Conservation (phyloP, 2,888 invertebrate genomes). For the Philereme vetulata region DNA sequence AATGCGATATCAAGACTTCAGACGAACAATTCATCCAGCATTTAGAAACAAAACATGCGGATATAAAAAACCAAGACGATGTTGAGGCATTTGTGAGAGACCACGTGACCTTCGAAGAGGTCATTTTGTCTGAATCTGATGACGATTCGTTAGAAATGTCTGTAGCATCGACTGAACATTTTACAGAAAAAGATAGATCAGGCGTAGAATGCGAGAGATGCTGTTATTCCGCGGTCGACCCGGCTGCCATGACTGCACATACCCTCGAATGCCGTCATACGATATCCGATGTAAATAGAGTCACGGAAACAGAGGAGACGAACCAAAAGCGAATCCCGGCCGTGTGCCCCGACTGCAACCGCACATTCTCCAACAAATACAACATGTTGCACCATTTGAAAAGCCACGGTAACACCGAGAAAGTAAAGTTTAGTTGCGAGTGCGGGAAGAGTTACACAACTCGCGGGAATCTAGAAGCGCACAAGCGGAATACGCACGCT, state of each 20-base stretch:
- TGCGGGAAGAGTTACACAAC: constrained; percentile 75
- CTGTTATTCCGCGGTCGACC: neutral
- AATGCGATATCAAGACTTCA: constrained; percentile 48
- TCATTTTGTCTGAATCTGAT: constrained; percentile 47
- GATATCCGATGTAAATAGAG: neutral
- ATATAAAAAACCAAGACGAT: constrained; percentile 27
- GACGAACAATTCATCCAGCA: constrained; percentile 52
- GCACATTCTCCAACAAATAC: constrained; percentile 77
- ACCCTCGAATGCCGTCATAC: neutral
- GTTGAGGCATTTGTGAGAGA: constrained; percentile 57
- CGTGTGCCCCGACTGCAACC: constrained; percentile 76
- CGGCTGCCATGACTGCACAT: neutral
- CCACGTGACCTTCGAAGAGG: constrained; percentile 62
- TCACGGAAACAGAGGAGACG: constrained; percentile 24
- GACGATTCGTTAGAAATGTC: constrained; percentile 17
- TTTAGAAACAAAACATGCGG: constrained; percentile 41
- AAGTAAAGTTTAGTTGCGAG: constrained; percentile 59
- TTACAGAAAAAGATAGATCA: neutral
- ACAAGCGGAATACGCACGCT: constrained; percentile 69
- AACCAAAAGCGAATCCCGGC: constrained; percentile 66
- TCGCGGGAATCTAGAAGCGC: constrained; percentile 69
- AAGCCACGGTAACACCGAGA: constrained; percentile 51
- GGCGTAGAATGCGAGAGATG: constrained; percentile 3
- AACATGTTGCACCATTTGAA: constrained; percentile 74
- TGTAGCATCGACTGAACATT: constrained; percentile 6